Conservation (phyloP, 37 sponge, comb jelly and placozoan genomes). For the Geodia barretti region DNA sequence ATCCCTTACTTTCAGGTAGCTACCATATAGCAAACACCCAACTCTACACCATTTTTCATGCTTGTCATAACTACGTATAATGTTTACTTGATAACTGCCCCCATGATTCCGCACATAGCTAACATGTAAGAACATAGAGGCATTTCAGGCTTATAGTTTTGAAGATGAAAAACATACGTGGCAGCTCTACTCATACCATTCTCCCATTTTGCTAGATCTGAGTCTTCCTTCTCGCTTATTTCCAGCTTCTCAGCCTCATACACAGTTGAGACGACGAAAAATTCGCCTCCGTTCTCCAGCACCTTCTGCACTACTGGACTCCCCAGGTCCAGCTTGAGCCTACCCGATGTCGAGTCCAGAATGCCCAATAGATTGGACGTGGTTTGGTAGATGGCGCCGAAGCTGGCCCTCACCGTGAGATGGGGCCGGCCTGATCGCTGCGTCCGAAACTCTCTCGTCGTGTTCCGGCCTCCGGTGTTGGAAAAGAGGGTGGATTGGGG, state of each 20-base stretch:
- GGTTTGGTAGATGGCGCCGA: background rate
- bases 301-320: background rate
- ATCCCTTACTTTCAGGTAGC: no score
- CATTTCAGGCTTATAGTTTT: no score
- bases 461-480: background rate
- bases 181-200: no score
- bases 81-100: no score
- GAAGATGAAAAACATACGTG: no score
- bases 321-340: background rate
- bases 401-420: background rate
- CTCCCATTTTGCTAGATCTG: no score
- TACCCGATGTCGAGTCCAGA: background rate
- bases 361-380: background rate
- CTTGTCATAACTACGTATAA: no score
- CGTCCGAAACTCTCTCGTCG: background rate
- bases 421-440: background rate
- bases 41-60: no score
- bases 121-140: no score
- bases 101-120: no score
- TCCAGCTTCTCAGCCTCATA: background rate
- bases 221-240: no score
- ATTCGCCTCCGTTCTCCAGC: background rate
- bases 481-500: background rate
- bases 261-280: background rate
- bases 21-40: no score